A percentile compares a stretch with the other conserved stretches of the same genome.
Conservation (phyloP, 2,113 vertebrate species). For the Crotalus helleri region DNA sequence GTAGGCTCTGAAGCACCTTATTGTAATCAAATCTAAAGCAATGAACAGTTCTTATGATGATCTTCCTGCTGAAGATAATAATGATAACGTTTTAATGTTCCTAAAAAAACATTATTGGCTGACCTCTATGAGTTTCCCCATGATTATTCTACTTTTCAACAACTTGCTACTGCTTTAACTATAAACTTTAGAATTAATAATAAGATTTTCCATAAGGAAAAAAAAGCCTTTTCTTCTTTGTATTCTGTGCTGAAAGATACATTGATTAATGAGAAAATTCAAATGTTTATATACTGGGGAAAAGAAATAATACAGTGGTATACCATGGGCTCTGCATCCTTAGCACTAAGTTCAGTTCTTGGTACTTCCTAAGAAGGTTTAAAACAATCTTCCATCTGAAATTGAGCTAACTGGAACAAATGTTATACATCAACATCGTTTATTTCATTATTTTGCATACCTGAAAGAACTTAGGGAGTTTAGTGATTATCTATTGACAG, state of each 20-base stretch:
- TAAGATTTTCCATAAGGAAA: background rate
- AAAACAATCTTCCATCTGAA: background rate
- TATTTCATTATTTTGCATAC: background rate
- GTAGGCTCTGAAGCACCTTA: background rate
- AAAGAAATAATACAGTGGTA: background rate
- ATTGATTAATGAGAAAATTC: background rate
- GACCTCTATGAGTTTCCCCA: background rate
- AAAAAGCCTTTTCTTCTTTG: background rate
- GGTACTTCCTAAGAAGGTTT: background rate
- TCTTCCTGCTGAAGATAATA: background rate
- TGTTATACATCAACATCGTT: background rate
- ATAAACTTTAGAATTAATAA: no score
- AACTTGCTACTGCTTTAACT: no score
- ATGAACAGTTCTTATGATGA: background rate
- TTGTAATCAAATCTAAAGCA: background rate
- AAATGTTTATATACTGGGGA: background rate
- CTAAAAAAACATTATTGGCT: background rate
- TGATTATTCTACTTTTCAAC: background rate
- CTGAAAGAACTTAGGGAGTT: background rate
- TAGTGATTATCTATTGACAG: background rate
- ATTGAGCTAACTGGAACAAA: background rate
- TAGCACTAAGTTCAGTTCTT: background rate
- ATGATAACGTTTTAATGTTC: background rate
- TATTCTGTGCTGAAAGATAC: background rate
- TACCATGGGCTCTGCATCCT: background rate